A percentile compares a stretch with the other conserved stretches of the same genome.
Evolutionary conservation across 1,140 invertebrate species (phyloP).

Genomic region (Lysiphlebus fabarum): DNA sequence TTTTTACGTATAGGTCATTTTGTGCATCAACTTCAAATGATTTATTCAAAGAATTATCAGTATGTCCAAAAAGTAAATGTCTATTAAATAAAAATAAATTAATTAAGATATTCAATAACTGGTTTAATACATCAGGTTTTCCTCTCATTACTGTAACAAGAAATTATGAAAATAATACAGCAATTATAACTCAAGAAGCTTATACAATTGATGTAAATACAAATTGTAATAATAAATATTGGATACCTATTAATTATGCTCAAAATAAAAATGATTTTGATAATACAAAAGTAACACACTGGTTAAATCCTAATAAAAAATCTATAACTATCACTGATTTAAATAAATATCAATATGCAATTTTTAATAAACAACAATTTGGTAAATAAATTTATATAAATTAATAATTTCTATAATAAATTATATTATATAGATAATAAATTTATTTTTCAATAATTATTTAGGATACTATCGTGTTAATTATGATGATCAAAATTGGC

Average conservation of each 20-base stretch:
- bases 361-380: conserved; percentile 62
- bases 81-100: conserved; percentile 62
- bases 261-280: conserved; percentile 48
- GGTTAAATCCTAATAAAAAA: conserved; percentile 26
- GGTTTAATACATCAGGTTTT: conserved; percentile 79
- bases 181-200: conserved; percentile 50
- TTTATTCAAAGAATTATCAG: conserved; percentile 58
- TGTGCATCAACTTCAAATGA: conserved; percentile 59
- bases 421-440: conserved; percentile 54
- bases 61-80: conserved; percentile 49
- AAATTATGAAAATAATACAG: conserved; percentile 56
- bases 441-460: conserved; percentile 1
- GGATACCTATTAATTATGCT: conserved; percentile 58
- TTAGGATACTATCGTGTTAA: conserved; percentile 63
- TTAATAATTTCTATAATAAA: conserved; percentile 29
- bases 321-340: conserved; percentile 2
- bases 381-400: conserved; percentile 36
- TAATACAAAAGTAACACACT: conserved; percentile 46
- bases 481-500: conserved; percentile 61
- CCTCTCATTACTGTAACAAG: conserved; percentile 70
- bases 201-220: conserved; percentile 36
- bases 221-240: conserved; percentile 47
- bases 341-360: conserved; percentile 53
- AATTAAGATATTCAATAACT: conserved; percentile 75
- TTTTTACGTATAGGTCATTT: conserved; percentile 34